Base-by-base conservation (phyloP, 1,140 invertebrate genomes). In the Cotesia chilonis region DNA sequence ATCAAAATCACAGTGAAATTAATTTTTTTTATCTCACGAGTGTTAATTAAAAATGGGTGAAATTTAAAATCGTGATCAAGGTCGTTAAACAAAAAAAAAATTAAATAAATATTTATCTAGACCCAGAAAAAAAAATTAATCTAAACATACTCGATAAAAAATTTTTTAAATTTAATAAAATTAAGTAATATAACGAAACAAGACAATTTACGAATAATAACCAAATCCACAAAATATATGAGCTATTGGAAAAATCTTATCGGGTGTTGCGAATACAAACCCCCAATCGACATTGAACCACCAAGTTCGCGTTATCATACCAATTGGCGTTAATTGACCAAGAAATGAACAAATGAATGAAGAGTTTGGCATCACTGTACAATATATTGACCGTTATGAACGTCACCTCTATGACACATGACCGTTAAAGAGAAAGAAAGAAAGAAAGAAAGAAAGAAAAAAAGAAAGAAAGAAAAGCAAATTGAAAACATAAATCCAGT, bases 311-410 rank as follows among this genome's bases (percentile, higher is more conserved):
- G 61, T 72, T 71, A 73, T 71, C 71, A 73, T 67, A 14, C 52
- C 68, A 74, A 71, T 74, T 71, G 68, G 73, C 69, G 66, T 74
- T 59, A 51, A 68, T 61, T 72, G 67, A 57, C 51, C 51, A 73
- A 71, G 66, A 71, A 61, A 71, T 51, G 68, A 71, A 60, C 74
- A 69, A 47, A 47, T 47, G 41, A 47, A 47, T 9, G 41, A 47
- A 71, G 71, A 75, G 74, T 75, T 75, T 75, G 84, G 83, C 83
- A 87, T 87, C 81, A 79, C 82, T 87, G 83, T 84, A 83, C 83
- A 85, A 85, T 79, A 73, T 78, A 59, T 78, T 77, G 77, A 79
- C 78, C 72, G 76, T 77, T 74, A 75, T 75, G 68, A 66, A 52
- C 61, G 68, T 63, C 71, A 72, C 59, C 57, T 68, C 70, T 51